phyloP scores from a whole-genome alignment of 2,113 vertebrate species.

The Pelmatolapia mariae region DNA sequence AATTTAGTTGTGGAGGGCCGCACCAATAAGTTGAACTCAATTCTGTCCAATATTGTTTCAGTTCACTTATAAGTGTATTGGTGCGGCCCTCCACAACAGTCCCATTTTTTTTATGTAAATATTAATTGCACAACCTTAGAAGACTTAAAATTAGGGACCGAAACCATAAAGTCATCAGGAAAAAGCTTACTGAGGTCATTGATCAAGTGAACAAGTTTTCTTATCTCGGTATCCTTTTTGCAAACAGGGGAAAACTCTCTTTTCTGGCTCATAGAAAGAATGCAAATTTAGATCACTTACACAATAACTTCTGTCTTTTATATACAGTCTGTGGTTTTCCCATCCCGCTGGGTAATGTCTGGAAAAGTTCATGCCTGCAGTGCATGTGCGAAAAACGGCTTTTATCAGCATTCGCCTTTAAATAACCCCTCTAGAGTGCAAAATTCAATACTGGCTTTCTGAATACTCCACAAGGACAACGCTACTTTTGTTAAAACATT shows the following conservation, averaged over 20 bases:
- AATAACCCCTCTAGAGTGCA: neutral
- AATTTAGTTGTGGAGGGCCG: neutral
- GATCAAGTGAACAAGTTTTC: neutral
- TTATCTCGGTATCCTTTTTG: rapidly evolving
- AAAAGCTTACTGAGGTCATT: neutral
- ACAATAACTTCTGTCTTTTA: neutral
- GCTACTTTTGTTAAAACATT: neutral
- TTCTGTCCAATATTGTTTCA: neutral
- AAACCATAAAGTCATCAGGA: neutral
- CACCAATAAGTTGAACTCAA: neutral
- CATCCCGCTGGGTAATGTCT: neutral
- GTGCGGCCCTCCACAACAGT: rapidly evolving
- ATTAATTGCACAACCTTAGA: neutral
- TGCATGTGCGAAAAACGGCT: neutral
- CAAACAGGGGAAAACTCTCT: neutral
- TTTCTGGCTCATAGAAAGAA: neutral
- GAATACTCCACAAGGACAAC: neutral
- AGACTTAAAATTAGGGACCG: neutral
- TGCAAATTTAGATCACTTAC: neutral
- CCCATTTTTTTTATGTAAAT: neutral
- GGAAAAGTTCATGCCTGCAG: neutral
- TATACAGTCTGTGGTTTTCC: neutral
- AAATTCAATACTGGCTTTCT: neutral
- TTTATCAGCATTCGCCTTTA: neutral
- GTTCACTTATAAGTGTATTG: neutral